A percentile compares a stretch with the other conserved stretches of the same genome.
phyloP scores from a whole-genome alignment of 2,888 invertebrate genomes.

The Hylaea fasciaria region DNA sequence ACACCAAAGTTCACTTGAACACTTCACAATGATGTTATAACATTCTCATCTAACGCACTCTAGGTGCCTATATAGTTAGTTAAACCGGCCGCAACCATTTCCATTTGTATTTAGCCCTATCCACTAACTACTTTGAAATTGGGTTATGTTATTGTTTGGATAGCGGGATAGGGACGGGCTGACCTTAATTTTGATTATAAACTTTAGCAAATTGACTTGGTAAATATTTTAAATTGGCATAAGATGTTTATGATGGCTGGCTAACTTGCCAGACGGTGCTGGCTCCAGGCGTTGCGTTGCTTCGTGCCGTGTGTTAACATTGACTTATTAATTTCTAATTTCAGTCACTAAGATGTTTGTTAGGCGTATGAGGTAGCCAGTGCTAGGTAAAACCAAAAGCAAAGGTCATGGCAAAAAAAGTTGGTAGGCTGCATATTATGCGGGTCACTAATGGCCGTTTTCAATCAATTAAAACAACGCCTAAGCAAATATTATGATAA shows the following conservation, averaged over 20 bases:
- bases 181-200: slow-evolving; percentile 29
- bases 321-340: background rate
- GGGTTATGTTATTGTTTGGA: slow-evolving; percentile 41
- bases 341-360: too few species aligned
- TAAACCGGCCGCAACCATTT: slow-evolving; percentile 27
- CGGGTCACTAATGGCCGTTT: too few species aligned
- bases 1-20: too few species aligned
- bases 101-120: slow-evolving; percentile 19
- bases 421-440: too few species aligned
- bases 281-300: background rate
- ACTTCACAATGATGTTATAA: too few species aligned
- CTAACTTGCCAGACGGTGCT: background rate
- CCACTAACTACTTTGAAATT: slow-evolving; percentile 35
- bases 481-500: too few species aligned
- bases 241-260: slow-evolving; percentile 7
- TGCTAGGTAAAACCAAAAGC: too few species aligned
- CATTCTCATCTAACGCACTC: too few species aligned
- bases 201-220: slow-evolving; percentile 24
- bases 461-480: too few species aligned
- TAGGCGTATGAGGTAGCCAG: too few species aligned
- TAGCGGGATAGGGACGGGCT: slow-evolving; percentile 24
- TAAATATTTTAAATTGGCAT: slow-evolving; percentile 25
- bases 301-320: background rate
- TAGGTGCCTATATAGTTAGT: slow-evolving; percentile 7
- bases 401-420: too few species aligned